Evolutionary conservation across 2,113 vertebrate genomes (phyloP), one percentile per base, ranked within the genome.

Genomic region (Trichechus manatus): DNA sequence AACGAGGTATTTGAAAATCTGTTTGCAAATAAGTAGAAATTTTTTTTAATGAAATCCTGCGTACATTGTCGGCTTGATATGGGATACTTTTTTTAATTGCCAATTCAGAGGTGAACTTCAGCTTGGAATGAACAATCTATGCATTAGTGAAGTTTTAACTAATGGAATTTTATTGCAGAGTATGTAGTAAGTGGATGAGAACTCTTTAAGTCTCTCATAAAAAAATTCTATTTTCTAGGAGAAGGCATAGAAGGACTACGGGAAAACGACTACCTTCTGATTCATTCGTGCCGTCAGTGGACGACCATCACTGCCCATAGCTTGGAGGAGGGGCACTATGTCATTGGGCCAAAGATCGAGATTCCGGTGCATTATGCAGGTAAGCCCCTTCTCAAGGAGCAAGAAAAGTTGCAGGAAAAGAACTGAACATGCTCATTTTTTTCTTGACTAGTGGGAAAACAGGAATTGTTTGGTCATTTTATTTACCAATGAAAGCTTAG

Each of bases 281-380:
- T 99, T 97, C 99, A 99, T 98, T 99, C 99, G 0, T 99, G 99
- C 93, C 99, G 99, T 50, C 99, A 99, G 98, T 99, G 99, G 99
- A 99, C 99, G 47, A 99, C 99, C 68, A 99, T 99, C 95, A 99
- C 99, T 94, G 99, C 99, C 97, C 99, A 99, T 97, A 99, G 99
- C 98, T 98, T 99, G 96, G 99, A 99, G 98, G 99, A 99, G 96
- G 99, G 99, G 87, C 99, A 99, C 98, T 99, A 99, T 68, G 99
- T 99, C 98, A 99, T 99, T 80, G 99, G 99, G 96, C 99, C 99
- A 89, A 99, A 99, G 99, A 99, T 99, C 98, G 99, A 99, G 98
- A 99, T 99, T 97, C 99, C 99, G 4, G 99, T 99, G 42, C 99
- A 99, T 98, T 99, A 99, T 98, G 99, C 99, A 99, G 99, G 99